Evolutionary conservation across 2,797 vertebrate species (phyloP), one percentile per base, ranked within the genome.

Genomic region (Tapirus indicus): DNA sequence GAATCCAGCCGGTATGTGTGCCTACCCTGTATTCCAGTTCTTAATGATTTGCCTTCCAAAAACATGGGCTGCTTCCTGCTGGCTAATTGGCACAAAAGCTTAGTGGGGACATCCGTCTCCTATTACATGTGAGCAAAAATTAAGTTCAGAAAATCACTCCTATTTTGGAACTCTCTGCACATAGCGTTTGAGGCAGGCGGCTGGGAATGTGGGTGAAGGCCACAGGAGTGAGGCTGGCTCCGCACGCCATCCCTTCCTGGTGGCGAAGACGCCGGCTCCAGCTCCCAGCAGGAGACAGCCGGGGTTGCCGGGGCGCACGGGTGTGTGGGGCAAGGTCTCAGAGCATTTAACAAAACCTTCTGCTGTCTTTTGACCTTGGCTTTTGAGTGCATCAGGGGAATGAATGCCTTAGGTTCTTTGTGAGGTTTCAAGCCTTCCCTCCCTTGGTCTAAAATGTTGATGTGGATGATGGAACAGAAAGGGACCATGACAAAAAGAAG

Each of bases 1-100:
- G 97, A 97, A 98, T 97, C 98, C 98, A 98, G 98, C 97, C 88
- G 79, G 92, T 98, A 20, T 96, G 23, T 83, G 56, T 23, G 97
- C 75, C 97, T 98, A 93, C 69, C 5, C 96, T 91, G 3, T 93
- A 93, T 97, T 96, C 84, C 93, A 94, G 95, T 92, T 94, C 96
- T 96, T 97, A 97, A 96, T 21, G 93, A 89, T 97, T 97, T 97
- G 94, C 92, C 96, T 97, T 96, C 89, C 47, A 85, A 95, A 98
- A 96, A 96, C 75, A 85, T 0, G 41, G 27, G 29, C 64, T 11
- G 79, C 97, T 98, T 86, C 80, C 92, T 77, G 32, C 96, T 56
- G 96, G 91, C 5, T 88, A 96, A 85, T 93, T 94, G 98, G 98
- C 97, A 97, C 60, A 64, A 2, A 82, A 20, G 0, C 94, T 62